Percentiles rank a stretch among this genome's conserved stretches.
These are phyloP conservation scores for Nycteola revayana DNA, from an alignment of 2,888 invertebrate species.

Conservation along the genomic window DNA sequence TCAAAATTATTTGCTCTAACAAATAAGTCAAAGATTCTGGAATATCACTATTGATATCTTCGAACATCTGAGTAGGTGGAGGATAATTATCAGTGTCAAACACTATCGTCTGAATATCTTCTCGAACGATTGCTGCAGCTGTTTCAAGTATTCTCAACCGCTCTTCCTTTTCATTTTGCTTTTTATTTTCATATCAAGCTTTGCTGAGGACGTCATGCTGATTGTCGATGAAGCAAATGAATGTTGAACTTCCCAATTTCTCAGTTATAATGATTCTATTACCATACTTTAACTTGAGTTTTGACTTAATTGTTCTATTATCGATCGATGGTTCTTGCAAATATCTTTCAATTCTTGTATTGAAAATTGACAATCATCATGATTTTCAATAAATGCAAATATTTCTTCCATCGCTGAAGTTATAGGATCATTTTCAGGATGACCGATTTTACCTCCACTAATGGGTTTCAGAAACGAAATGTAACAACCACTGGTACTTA, in stretches of 20 bases:
- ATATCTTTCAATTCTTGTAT: not conserved
- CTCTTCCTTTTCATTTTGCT: conserved; percentile 19
- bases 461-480: conserved; percentile 35
- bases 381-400: conserved; percentile 32
- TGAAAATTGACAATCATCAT: conserved; percentile 18
- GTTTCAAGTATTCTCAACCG: conserved; percentile 24
- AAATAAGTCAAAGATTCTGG: conserved; percentile 11
- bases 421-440: conserved; percentile 36
- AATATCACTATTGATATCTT: conserved; percentile 12
- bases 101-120: too few species aligned
- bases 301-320: conserved; percentile 1
- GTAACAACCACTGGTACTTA: conserved; percentile 43
- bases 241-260: conserved; percentile 2
- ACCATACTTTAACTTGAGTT: conserved; percentile 2
- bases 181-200: not conserved
- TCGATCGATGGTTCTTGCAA: not conserved
- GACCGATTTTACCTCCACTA: conserved; percentile 39
- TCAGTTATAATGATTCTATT: too few species aligned
- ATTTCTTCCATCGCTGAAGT: conserved; percentile 43
- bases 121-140: conserved; percentile 19
- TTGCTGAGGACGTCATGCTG: not conserved
- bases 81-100: conserved; percentile 28
- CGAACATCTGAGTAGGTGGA: conserved; percentile 36
- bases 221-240: conserved; percentile 2
- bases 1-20: conserved; percentile 9